A percentile compares a stretch with the other conserved stretches of the same genome.
phyloP scores from a whole-genome alignment of 2,888 invertebrate species.

The Lysandra bellargus region DNA sequence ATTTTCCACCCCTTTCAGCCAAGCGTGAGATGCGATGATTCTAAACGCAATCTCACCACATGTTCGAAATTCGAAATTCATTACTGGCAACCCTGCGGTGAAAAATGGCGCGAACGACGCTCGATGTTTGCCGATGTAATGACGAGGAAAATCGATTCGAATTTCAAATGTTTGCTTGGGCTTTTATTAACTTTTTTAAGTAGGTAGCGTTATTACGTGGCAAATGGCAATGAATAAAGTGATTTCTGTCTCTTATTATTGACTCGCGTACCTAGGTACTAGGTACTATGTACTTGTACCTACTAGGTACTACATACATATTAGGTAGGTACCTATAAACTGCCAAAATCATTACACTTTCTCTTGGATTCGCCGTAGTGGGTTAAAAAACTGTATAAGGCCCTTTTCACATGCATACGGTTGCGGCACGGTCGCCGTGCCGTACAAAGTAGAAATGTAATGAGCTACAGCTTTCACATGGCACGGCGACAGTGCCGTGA shows the following conservation, averaged over 20 bases:
- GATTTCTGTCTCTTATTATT: background rate
- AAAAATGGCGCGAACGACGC: constrained; percentile 52
- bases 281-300: too few species aligned
- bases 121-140: constrained; percentile 32
- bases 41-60: constrained; percentile 66
- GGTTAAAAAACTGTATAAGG: too few species aligned
- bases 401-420: too few species aligned
- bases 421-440: too few species aligned
- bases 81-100: constrained; percentile 63
- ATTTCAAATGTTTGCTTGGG: background rate
- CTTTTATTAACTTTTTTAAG: constrained; percentile 2
- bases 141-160: constrained; percentile 34
- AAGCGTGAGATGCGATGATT: constrained; percentile 55
- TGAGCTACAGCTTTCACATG: too few species aligned
- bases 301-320: too few species aligned
- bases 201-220: background rate
- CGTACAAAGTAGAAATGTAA: too few species aligned
- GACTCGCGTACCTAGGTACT: too few species aligned
- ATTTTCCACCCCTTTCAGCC: constrained; percentile 53
- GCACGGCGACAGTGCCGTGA: too few species aligned
- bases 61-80: constrained; percentile 57
- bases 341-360: too few species aligned
- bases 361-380: too few species aligned
- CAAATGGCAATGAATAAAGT: background rate
- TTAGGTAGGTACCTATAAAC: too few species aligned